Evolutionary conservation across 2,113 vertebrate species (phyloP), one percentile per base, ranked within the genome.

Genomic region (Recurvirostra avosetta): DNA sequence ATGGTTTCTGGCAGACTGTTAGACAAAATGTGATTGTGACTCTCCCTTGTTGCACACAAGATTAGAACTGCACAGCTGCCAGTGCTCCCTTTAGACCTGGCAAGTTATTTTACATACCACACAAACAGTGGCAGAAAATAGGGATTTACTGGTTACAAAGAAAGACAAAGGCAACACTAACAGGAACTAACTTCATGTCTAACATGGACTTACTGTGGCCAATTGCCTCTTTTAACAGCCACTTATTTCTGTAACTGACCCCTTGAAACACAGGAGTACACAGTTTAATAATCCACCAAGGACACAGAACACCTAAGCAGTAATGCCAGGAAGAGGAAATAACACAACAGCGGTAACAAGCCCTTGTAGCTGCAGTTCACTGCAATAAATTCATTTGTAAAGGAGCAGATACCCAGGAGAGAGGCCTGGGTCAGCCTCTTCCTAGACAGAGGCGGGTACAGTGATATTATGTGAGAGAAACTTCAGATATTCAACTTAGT

Each of bases 1-100:
- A 97, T 90, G 77, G 77, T 53, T 87, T 73, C 77, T 96, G 94
- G 89, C 96, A 97, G 84, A 87, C 65, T 65, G 40, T 71, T 90
- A 85, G 62, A 92, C 53, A 88, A 92, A 68, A 66, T 66, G 62
- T 55, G 85, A 78, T 83, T 94, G 92, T 41, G 58, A 82, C 58
- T 53, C 36, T 91, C 81, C 74, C 58, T 52, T 9, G 13, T 1
- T 66, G 88, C 83, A 85, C 71, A 63, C 32, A 59, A 70, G 80
- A 88, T 90, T 53, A 88, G 73, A 91, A 55, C 67, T 62, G 55
- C 74, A 58, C 63, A 76, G 91, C 70, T 94, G 73, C 76, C 53
- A 74, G 49, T 4, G 36, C 17, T 88, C 78, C 76, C 67, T 68
- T 89, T 41, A 70, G 75, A 76, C 50, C 74, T 55, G 34, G 78